Base-by-base conservation (phyloP, 2,113 vertebrate species). In the Catharus fuscescens region DNA sequence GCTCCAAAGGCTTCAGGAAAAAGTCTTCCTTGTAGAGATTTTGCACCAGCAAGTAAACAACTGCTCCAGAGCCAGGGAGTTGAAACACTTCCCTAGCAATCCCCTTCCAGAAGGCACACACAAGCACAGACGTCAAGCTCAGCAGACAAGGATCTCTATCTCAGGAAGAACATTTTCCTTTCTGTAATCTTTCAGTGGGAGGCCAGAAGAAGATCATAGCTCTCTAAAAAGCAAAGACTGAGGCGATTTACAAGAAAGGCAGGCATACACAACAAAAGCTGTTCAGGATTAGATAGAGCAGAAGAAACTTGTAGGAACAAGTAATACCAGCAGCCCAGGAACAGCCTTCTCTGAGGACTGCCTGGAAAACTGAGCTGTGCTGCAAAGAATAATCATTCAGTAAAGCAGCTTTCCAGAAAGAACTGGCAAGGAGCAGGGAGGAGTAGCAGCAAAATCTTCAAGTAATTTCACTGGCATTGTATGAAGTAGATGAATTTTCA, bases 1-100 rank as follows among this genome's bases (percentile, higher is more conserved):
- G 80, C 80, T 93, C 56, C 5, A 3, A 73, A 80, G 32, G 26
- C 67, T 88, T 44, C 36, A 59, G 60, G 38, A 73, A 88, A 77
- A 91, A 48, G 31, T 54, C 64, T 83, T 80, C 14, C 0, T 18
- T 86, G 80, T 40, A 73, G 64, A 80, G 72, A 83, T 77, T 95
- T 73, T 88, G 50, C 65, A 90, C 73, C 79, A 76, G 61, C 50
- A 57, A 90, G 78, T 82, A 94, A 93, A 86, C 82, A 96, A 92
- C 80, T 77, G 38, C 86, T 93, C 54, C 80, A 67, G 84, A 90
- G 86, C 56, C 88, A 92, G 56, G 24, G 76, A 90, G 47, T 6
- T 42, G 42, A 40, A 86, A 34, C 47, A 50, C 14, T 60, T 72
- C 36, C 45, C 45, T 48, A 85, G 84, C 52, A 59, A 40, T 3